phyloP scores from a whole-genome alignment of 2,888 invertebrate genomes.

The Chesias legatella region DNA sequence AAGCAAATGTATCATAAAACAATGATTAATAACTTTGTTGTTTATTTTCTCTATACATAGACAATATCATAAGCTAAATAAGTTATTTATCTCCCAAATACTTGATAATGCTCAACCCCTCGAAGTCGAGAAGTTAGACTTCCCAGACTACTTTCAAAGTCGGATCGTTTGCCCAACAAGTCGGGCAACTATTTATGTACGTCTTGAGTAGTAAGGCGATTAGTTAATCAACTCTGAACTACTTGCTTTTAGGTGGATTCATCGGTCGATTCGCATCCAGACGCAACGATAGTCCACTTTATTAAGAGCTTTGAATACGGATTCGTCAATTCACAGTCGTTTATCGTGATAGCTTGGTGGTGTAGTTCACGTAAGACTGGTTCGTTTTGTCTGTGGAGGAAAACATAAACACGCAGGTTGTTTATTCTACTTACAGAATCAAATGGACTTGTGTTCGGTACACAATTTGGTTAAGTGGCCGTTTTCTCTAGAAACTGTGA shows the following conservation, averaged over 20 bases:
- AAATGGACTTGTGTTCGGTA: conserved; percentile 55
- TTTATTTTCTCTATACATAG: conserved; percentile 44
- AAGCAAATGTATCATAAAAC: conserved; percentile 5
- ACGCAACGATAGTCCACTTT: conserved; percentile 42
- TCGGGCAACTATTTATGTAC: conserved; percentile 2
- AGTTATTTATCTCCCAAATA: conserved; percentile 77
- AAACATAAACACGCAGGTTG: conserved; percentile 47
- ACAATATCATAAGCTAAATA: conserved; percentile 58
- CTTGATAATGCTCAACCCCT: conserved; percentile 71
- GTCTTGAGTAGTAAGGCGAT: conserved; percentile 5
- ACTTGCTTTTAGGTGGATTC: conserved; percentile 30
- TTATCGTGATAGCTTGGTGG: conserved; percentile 23
- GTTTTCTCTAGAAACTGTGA: conserved; percentile 36
- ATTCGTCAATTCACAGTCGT: conserved; percentile 36
- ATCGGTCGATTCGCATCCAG: conserved; percentile 41
- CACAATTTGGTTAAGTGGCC: conserved; percentile 53
- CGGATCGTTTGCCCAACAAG: conserved; percentile 33
- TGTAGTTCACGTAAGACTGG: conserved; percentile 37
- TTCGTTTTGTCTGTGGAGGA: conserved; percentile 40
- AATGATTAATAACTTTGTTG: conserved; percentile 8
- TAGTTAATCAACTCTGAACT: conserved; percentile 6
- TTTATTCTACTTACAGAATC: conserved; percentile 75
- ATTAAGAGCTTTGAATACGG: conserved; percentile 47
- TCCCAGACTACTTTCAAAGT: conserved; percentile 37
- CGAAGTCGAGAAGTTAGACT: conserved; percentile 56